Conservation (phyloP, 2,888 invertebrate species). For the Nephrotoma flavescens region DNA sequence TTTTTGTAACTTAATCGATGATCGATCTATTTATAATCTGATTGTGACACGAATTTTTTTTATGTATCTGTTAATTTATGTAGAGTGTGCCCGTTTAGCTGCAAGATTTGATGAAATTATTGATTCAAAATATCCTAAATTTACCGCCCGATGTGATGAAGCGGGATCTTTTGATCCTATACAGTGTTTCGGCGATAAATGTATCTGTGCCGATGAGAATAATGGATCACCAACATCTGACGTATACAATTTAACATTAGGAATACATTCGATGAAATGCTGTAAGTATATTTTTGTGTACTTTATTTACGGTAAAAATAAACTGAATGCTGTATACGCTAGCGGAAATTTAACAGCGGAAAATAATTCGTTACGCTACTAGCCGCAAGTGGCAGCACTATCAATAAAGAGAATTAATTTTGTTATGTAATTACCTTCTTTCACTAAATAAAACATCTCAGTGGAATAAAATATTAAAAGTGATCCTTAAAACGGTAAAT, state of each 20-base stretch:
- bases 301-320: not conserved
- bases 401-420: too few relatives aligned
- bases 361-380: too few relatives aligned
- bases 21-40: slow-evolving; percentile 4
- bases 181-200: slow-evolving; percentile 44
- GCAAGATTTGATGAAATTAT: slow-evolving; percentile 34
- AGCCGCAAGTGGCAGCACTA: too few relatives aligned
- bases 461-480: too few relatives aligned
- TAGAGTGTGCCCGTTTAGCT: slow-evolving; percentile 41
- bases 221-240: slow-evolving; percentile 34
- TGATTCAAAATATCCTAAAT: slow-evolving; percentile 28
- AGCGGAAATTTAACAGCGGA: too few relatives aligned
- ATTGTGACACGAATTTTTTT: slow-evolving; percentile 1
- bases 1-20: not conserved
- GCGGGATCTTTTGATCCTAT: slow-evolving; percentile 53
- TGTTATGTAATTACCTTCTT: too few relatives aligned
- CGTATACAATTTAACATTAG: slow-evolving; percentile 26
- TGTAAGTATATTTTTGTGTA: slow-evolving; percentile 26
- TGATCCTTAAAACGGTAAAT: too few relatives aligned
- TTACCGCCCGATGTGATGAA: slow-evolving; percentile 41
- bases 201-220: slow-evolving; percentile 43
- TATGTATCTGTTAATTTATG: slow-evolving; percentile 2
- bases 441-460: too few relatives aligned
- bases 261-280: slow-evolving; percentile 30
- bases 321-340: too few relatives aligned